phyloP scores from a whole-genome alignment of 2,113 vertebrate species.

The Rhinogobius similis region DNA sequence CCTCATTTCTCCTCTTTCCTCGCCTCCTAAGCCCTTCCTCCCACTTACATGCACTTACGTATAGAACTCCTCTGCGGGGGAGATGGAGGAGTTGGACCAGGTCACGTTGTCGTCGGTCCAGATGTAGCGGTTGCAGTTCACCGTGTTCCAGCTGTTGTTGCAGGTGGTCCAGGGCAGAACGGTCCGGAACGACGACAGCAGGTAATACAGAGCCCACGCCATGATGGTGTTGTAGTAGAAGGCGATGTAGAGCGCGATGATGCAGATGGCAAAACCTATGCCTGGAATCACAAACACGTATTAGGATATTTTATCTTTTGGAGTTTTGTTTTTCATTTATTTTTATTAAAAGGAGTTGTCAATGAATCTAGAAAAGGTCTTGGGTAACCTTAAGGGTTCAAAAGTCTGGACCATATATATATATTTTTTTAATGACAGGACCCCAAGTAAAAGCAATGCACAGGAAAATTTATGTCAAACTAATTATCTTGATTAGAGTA shows the following conservation, averaged over 20 bases:
- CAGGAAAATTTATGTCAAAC: too few species aligned
- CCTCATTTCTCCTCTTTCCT: neutral
- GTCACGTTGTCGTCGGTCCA: constrained; percentile 83
- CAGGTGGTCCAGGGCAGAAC: constrained; percentile 94
- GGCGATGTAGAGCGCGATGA: constrained; percentile 92
- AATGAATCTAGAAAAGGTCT: too few species aligned
- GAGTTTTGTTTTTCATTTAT: too few species aligned
- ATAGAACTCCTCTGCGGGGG: constrained; percentile 98
- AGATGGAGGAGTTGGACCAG: constrained; percentile 87
- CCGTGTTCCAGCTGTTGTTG: constrained; percentile 91
- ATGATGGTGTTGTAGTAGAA: constrained; percentile 99
- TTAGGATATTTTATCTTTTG: too few species aligned
- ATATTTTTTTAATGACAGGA: too few species aligned
- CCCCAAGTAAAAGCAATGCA: too few species aligned
- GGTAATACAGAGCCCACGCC: constrained; percentile 98
- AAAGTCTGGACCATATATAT: too few species aligned
- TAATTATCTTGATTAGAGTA: too few species aligned
- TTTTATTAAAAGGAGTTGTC: too few species aligned
- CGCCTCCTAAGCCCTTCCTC: constrained; percentile 29
- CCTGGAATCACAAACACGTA: constrained; percentile 69
- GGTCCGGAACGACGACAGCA: constrained; percentile 88
- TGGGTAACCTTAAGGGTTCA: too few species aligned
- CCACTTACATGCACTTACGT: constrained; percentile 92
- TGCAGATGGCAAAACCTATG: constrained; percentile 95
- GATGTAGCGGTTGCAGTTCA: constrained; percentile 91